phyloP scores from a whole-genome alignment of 2,797 vertebrate species.

The Gouania willdenowi region DNA sequence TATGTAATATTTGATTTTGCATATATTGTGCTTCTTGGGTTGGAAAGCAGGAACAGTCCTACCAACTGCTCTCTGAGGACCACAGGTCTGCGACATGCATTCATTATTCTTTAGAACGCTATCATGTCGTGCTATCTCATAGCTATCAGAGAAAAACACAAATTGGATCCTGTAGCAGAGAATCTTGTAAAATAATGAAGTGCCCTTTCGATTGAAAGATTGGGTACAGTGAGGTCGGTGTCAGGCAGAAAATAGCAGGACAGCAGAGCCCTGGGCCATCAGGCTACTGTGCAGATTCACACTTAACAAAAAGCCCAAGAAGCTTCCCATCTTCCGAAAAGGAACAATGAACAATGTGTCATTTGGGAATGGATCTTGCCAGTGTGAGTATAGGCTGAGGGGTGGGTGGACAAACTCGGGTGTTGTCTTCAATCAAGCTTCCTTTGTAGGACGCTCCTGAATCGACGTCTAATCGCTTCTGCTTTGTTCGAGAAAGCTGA shows the following conservation, averaged over 20 bases:
- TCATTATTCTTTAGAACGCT: too few relatives aligned
- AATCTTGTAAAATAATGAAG: not conserved
- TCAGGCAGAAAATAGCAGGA: conserved; percentile 28
- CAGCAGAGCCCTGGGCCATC: conserved; percentile 26
- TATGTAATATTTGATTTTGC: too few relatives aligned
- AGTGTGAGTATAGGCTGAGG: too few relatives aligned
- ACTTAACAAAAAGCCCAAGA: conserved; percentile 40
- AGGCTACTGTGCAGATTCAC: conserved; percentile 26
- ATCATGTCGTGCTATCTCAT: too few relatives aligned
- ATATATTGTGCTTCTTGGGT: too few relatives aligned
- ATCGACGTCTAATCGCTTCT: too few relatives aligned
- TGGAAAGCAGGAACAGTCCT: not conserved
- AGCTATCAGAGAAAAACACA: not conserved
- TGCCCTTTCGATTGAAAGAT: conserved; percentile 15
- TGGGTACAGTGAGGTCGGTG: conserved; percentile 33
- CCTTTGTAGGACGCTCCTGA: too few relatives aligned
- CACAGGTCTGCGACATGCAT: too few relatives aligned
- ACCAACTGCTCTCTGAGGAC: not conserved
- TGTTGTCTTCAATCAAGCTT: too few relatives aligned
- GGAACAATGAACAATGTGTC: conserved; percentile 28
- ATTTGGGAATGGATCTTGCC: conserved; percentile 33
- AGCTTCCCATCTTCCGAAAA: conserved; percentile 59
- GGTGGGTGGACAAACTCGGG: too few relatives aligned
- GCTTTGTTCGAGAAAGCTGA: too few relatives aligned
- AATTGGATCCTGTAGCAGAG: not conserved